Conservation (phyloP, 2,888 invertebrate species). For the Sphaeridia pumilis region DNA sequence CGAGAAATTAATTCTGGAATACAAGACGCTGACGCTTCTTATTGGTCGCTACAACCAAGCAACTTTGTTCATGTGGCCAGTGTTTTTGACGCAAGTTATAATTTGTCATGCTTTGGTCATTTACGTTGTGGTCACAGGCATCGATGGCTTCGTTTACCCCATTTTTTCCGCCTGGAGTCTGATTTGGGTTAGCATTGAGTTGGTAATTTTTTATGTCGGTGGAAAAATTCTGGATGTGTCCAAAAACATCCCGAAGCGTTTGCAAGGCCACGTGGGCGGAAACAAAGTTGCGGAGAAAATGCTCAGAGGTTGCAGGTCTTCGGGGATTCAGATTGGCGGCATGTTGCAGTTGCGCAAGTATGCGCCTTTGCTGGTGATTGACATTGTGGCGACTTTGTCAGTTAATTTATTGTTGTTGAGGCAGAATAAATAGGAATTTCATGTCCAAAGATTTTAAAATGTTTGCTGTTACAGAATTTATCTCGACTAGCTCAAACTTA, state of each 20-base stretch:
- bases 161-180: background rate
- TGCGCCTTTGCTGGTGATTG: background rate
- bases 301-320: background rate
- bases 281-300: background rate
- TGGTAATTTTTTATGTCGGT: background rate
- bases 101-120: background rate
- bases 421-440: too few relatives aligned
- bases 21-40: background rate
- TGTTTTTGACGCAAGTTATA: background rate
- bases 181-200: background rate
- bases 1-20: background rate
- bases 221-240: background rate
- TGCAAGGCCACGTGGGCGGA: background rate
- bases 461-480: too few relatives aligned
- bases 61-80: background rate
- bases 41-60: background rate
- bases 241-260: background rate
- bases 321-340: background rate
- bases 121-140: background rate
- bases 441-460: too few relatives aligned
- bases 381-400: background rate
- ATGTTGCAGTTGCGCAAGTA: background rate
- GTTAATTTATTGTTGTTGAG: background rate
- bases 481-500: too few relatives aligned
- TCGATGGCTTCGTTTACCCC: background rate